These are phyloP conservation scores for Tympanoctomys barrerae DNA, from an alignment of 2,797 vertebrate genomes.

Conservation along the genomic window DNA sequence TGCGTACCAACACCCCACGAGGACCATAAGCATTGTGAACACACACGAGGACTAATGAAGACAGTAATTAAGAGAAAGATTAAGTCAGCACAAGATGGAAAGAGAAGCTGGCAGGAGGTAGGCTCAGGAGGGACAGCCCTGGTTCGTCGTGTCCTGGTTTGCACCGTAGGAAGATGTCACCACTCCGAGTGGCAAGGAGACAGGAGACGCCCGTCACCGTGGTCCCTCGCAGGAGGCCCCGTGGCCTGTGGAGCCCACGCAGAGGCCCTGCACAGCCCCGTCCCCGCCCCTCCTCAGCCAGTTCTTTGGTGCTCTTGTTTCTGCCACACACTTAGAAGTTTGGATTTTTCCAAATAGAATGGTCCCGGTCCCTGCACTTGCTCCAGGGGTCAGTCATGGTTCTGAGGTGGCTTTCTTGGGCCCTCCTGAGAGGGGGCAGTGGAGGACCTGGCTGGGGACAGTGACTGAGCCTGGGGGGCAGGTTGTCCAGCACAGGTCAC, in stretches of 20 bases:
- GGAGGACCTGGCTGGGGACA: background rate
- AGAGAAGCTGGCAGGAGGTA: background rate
- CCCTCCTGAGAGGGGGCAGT: too few relatives aligned
- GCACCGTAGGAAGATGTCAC: too few relatives aligned
- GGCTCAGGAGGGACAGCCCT: background rate
- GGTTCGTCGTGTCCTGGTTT: background rate
- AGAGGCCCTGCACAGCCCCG: accelerated
- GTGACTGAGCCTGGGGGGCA: accelerated
- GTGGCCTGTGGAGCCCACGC: too few relatives aligned
- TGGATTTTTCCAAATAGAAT: background rate
- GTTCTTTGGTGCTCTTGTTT: background rate
- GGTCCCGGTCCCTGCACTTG: background rate
- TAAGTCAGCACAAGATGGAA: background rate
- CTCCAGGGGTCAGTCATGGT: accelerated
- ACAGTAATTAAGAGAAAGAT: background rate
- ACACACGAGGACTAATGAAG: too few relatives aligned
- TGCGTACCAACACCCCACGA: accelerated
- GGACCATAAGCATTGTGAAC: too few relatives aligned
- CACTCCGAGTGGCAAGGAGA: too few relatives aligned
- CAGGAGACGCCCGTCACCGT: too few relatives aligned
- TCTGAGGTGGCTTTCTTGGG: background rate
- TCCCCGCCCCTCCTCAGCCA: too few relatives aligned
- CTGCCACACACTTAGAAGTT: background rate
- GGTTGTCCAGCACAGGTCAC: too few relatives aligned
- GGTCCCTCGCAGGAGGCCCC: too few relatives aligned